A percentile compares a stretch with the other conserved stretches of the same genome.
Evolutionary conservation across 2,888 invertebrate species (phyloP).

Genomic region (Ophioninae sp.): DNA sequence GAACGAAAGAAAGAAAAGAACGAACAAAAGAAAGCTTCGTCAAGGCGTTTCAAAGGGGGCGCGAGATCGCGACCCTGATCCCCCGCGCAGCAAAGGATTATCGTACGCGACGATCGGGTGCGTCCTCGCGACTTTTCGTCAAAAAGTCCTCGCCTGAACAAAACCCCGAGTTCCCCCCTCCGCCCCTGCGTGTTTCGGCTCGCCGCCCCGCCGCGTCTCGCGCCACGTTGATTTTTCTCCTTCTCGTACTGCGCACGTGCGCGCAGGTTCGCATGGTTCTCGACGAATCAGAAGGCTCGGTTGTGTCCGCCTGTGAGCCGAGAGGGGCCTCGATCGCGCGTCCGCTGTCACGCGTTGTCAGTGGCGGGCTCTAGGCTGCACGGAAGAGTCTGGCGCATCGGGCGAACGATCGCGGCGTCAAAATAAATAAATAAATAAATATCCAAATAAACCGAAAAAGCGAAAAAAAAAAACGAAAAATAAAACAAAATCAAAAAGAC

Average conservation of each 20-base stretch:
- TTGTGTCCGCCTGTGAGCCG: constrained; percentile 22
- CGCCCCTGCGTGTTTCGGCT: background rate
- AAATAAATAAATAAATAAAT: background rate
- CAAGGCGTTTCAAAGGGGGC: constrained; percentile 58
- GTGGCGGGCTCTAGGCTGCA: constrained; percentile 44
- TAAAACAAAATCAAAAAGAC: background rate
- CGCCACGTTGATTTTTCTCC: constrained; percentile 2
- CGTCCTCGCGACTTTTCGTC: background rate
- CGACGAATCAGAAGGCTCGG: background rate
- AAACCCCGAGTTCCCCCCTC: background rate
- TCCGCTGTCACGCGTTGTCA: constrained; percentile 47
- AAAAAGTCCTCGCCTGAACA: background rate
- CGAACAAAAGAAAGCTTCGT: background rate
- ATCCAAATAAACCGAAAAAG: too few relatives aligned
- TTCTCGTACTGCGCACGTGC: constrained; percentile 11
- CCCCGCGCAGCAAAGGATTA: constrained; percentile 50
- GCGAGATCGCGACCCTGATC: constrained; percentile 66
- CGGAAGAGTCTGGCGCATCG: constrained; percentile 26
- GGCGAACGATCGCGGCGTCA: background rate
- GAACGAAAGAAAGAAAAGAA: background rate
- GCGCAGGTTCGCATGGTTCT: constrained; percentile 8
- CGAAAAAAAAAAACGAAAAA: background rate
- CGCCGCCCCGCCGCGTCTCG: background rate
- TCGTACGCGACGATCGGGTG: constrained; percentile 37
- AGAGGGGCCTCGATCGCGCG: constrained; percentile 5